Evolutionary conservation across 2,888 invertebrate species (phyloP).

Genomic region (Drosophila crucigera): DNA sequence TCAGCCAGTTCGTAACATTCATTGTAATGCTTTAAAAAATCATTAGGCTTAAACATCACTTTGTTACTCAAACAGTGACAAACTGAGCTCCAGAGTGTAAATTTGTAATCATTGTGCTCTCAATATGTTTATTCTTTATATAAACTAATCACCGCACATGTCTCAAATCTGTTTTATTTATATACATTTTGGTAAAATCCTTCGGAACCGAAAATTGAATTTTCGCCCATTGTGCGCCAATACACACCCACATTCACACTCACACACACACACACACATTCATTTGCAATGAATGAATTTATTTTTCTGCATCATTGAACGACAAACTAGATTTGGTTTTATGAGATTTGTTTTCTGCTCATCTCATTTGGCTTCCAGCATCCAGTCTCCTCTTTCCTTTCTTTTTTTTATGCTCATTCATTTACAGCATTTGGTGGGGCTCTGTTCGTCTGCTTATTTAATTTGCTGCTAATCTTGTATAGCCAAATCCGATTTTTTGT

Average conservation of each 20-base stretch:
- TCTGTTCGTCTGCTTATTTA: conserved; percentile 72
- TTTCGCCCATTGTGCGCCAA: conserved; percentile 54
- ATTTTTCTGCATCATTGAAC: conserved; percentile 79
- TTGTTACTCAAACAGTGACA: too few species aligned
- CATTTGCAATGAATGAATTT: conserved; percentile 57
- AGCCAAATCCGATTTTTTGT: conserved; percentile 59
- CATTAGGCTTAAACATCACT: neutral
- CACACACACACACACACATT: conserved; percentile 7
- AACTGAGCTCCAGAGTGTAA: neutral
- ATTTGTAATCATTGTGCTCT: neutral
- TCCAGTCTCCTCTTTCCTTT: neutral
- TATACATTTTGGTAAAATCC: conserved; percentile 2
- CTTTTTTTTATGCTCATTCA: conserved; percentile 43
- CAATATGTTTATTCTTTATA: neutral
- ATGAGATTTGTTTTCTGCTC: conserved; percentile 75
- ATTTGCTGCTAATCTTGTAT: conserved; percentile 80
- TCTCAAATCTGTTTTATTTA: neutral
- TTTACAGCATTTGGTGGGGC: conserved; percentile 50
- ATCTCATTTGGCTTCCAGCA: conserved; percentile 56
- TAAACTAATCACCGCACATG: neutral
- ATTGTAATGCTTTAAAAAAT: neutral
- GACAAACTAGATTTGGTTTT: conserved; percentile 80
- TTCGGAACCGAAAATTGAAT: conserved; percentile 17
- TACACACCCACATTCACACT: conserved; percentile 3
- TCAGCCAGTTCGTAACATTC: neutral